Conservation (phyloP, 2,797 vertebrate genomes). For the Channallabes apus region DNA sequence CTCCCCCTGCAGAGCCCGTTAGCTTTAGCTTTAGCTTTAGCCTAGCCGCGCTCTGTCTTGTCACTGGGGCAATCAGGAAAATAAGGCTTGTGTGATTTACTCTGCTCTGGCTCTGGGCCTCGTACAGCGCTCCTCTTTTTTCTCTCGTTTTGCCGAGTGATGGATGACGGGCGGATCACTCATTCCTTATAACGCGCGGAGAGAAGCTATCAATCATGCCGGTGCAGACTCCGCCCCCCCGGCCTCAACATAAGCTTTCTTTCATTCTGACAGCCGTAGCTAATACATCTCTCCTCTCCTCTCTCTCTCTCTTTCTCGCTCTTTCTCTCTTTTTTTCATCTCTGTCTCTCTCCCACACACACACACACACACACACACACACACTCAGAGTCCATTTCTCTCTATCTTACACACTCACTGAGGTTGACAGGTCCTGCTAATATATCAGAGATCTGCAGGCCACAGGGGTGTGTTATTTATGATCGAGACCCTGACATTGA, state of each 20-base stretch:
- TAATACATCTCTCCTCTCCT: slow-evolving; percentile 50
- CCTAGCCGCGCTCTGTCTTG: slow-evolving; percentile 65
- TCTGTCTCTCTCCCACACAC: background rate
- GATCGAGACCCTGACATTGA: slow-evolving; percentile 68
- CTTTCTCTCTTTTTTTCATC: slow-evolving; percentile 11
- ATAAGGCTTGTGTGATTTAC: slow-evolving; percentile 67
- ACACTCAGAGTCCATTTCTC: slow-evolving; percentile 42
- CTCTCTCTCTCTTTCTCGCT: slow-evolving; percentile 8
- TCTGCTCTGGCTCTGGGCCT: slow-evolving; percentile 43
- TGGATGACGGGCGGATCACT: slow-evolving; percentile 69
- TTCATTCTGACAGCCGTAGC: slow-evolving; percentile 55
- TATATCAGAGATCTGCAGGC: slow-evolving; percentile 67
- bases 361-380: background rate
- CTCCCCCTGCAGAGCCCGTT: slow-evolving; percentile 42
- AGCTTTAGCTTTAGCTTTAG: slow-evolving; percentile 31
- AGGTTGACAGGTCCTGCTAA: slow-evolving; percentile 66
- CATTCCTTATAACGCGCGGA: slow-evolving; percentile 68
- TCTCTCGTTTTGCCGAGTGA: slow-evolving; percentile 60
- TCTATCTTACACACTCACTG: slow-evolving; percentile 41
- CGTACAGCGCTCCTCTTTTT: slow-evolving; percentile 40
- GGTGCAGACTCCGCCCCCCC: slow-evolving; percentile 46
- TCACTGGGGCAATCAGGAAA: slow-evolving; percentile 68
- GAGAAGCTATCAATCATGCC: slow-evolving; percentile 70
- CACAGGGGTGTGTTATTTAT: slow-evolving; percentile 77
- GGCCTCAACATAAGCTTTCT: slow-evolving; percentile 56